Base-by-base conservation (phyloP, 2,797 vertebrate genomes). In the Halcyon badia region DNA sequence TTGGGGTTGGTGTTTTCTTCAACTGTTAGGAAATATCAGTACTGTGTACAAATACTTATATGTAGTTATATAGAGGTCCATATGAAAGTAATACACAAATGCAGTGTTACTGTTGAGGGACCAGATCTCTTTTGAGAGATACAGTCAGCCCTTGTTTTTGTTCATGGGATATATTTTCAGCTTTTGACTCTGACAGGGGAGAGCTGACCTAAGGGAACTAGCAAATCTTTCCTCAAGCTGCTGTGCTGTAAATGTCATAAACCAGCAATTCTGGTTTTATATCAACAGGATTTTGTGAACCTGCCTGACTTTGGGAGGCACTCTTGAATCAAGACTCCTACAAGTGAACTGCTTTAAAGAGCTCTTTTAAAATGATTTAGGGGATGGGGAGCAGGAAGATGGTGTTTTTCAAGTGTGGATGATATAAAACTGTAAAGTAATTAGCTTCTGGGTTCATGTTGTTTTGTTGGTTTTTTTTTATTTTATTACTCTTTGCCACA, bases 241-340 rank as follows among this genome's bases (percentile, higher is more conserved):
- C 90, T 95, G 6, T 69, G n/a, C 91, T 96, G 57, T 89, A 95
- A 92, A 95, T 94, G 94, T 96, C 93, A 95, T 93, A 89, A 94
- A 97, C 30, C 58, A 92, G 65, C 78, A 95, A 60, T 92, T 83
- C 85, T 69, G 46, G 77, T 83, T 92, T 96, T 84, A 92, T 90
- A 94, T 97, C 86, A 83, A 35, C 20, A 70, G 80, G 52, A 71
- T 92, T 91, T 96, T 91, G 87, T 92, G 51, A 91, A 77, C 70
- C 85, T 86, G 77, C 70, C 69, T 77, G 69, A 76, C 68, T 94
- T 87, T 78, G 62, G 68, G 95, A 94, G 87, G n/a, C 71, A 62
- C 33, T 81, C 49, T 65, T 88, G 20, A 73, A 41, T 58, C 21
- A 35, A 37, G 49, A 78, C 62, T 87, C 46, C 22, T 69, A 20